Evolutionary conservation across 1,140 invertebrate genomes (phyloP), one percentile per base, ranked within the genome.

Genomic region (Drosophila elegans): DNA sequence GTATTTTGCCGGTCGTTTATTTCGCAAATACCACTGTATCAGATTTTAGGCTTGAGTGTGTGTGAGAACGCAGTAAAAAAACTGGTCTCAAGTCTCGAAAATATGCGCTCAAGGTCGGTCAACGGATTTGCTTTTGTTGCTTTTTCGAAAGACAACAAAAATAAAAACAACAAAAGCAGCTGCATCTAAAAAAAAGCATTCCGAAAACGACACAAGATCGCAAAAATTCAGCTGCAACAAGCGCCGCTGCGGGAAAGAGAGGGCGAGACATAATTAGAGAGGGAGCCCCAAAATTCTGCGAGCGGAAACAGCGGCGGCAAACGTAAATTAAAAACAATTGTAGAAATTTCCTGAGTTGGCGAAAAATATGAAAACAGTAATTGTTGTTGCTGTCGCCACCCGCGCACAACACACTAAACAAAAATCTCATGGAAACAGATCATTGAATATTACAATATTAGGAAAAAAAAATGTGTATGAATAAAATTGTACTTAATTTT

Each of bases 101-200:
- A 85, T 78, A 81, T 88, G 64, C 57, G 75, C 78, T 90, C 85
- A 90, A 90, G 85, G 85, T 90, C 85, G 88, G 85, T 90, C 85
- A 90, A 90, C 85, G 85, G 85, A 85, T 90, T 90, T 74, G 78
- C 71, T 72, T 67, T 55, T 80, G 73, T 49, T 73, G 66, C 67
- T 74, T 67, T 56, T 84, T 60, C 34, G 46, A 68, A 67, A 81
- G 53, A 73, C 42, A 64, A 63, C 52, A 72, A 51, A 42, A 54
- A 41, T 9, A 44, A 32, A 27, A 51, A 34, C n/a, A 41, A 44
- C 38, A 68, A 64, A 71, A 48, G 51, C 67, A 69, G 67, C 64
- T 56, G 67, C 67, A 71, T 29, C 62, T 34, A 34, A 39, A 64
- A 59, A 61, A 46, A 67, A 25, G 10, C 48, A 46, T 25, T 42